Evolutionary conservation across 2,797 vertebrate species (phyloP).

Genomic region (Philypnodon macrostomus): DNA sequence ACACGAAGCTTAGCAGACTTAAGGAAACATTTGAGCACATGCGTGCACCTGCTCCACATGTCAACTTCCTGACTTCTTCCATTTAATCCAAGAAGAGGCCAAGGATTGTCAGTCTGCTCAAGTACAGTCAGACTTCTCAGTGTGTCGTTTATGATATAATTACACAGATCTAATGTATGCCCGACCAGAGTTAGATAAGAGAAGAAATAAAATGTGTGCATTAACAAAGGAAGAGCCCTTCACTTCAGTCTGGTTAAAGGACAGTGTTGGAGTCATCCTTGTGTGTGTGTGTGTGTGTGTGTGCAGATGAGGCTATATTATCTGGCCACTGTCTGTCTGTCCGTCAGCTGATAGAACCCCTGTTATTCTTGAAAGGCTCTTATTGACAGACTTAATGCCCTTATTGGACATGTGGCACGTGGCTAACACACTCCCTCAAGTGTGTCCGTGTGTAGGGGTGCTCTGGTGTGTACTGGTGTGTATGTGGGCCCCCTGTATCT

Average conservation of each 20-base stretch:
- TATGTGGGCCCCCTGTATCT: constrained; percentile 29
- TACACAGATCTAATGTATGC: no score
- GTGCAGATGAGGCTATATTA: constrained; percentile 20
- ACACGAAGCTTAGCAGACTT: constrained; percentile 36
- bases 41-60: constrained; percentile 31
- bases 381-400: constrained; percentile 70
- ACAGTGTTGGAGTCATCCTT: constrained; percentile 23
- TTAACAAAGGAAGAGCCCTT: constrained; percentile 62
- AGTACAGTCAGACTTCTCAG: not conserved
- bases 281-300: constrained; percentile 23
- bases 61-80: constrained; percentile 1
- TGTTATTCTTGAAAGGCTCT: constrained; percentile 71
- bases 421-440: constrained; percentile 52
- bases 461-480: constrained; percentile 22
- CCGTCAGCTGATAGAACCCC: constrained; percentile 65
- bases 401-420: constrained; percentile 66
- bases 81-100: not conserved
- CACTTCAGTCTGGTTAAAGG: constrained; percentile 54
- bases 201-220: constrained; percentile 31
- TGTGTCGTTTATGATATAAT: no score
- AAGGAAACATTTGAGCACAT: constrained; percentile 12
- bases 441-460: constrained; percentile 20
- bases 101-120: not conserved
- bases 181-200: no score
- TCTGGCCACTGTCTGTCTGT: constrained; percentile 26